Base-by-base conservation (phyloP, 2,113 vertebrate genomes). In the Ammospiza caudacuta region DNA sequence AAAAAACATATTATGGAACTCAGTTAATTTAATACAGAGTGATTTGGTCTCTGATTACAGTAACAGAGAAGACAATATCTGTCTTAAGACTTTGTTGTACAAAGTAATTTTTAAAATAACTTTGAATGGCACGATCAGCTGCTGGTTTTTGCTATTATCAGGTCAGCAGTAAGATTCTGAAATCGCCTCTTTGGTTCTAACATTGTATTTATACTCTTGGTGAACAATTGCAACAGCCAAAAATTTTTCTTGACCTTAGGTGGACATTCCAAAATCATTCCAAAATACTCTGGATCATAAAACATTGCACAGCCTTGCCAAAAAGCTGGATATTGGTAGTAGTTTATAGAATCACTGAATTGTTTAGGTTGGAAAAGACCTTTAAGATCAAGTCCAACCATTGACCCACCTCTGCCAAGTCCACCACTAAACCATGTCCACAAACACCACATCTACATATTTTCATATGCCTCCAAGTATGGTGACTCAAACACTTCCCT, bases 81-180 rank as follows among this genome's bases (percentile, higher is more conserved):
- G 5, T 67, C 11, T 67, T 35, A 44, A 67, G 51, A 27, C 31
- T 51, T 25, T 59, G 20, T 25, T 43, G 17, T 59, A 27, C 13
- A 27, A 67, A 44, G 9, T 18, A 59, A 52, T 76, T 68, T 51
- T 43, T 9, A 27, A 76, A 68, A 37, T 59, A 52, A 3, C 11
- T 67, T 51, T 35, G 25, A 59, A 76, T 18, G 9, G 7, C 17
- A 31, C 17, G 44, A 15, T 51, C 31, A 51, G 22, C 35, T 31
- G 9, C 11, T 0, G 1, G 4, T 17, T 58, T 31, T 67, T 35
- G 24, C 24, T 43, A 6, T 35, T 59, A 35, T 17, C 17, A 11
- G 25, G 20, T 67, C 62, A 43, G 11, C 25, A 21, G 21, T 17
- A 51, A 76, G 20, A 24, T 43, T 43, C 35, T 67, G 62, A 76